A percentile compares a stretch with the other conserved stretches of the same genome.
phyloP scores from a whole-genome alignment of 2,113 vertebrate genomes.

The Nettapus auritus region DNA sequence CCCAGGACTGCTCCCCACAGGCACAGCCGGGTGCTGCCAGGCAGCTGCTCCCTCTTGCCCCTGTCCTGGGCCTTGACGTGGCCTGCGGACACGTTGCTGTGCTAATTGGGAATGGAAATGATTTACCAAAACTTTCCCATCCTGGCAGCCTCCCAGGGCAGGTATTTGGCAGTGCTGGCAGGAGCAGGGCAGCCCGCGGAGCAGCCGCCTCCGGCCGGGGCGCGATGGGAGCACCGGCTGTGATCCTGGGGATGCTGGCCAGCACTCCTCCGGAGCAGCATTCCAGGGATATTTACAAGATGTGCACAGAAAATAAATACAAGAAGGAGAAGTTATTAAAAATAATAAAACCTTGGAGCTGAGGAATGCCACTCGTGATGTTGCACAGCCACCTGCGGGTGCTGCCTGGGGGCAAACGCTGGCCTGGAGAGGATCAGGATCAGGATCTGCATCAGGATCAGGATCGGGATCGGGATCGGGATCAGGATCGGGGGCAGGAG shows the following conservation, averaged over 20 bases:
- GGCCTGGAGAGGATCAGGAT: neutral
- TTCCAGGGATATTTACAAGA: constrained; percentile 21
- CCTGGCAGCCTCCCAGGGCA: neutral
- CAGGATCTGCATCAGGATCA: neutral
- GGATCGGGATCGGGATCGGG: neutral
- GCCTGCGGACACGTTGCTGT: neutral
- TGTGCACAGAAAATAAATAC: constrained; percentile 12
- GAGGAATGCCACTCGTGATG: neutral
- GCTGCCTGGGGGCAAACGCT: fast-evolving
- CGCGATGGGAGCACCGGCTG: neutral
- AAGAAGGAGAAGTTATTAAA: neutral
- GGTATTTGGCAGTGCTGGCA: neutral
- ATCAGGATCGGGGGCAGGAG: neutral
- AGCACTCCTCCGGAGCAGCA: neutral
- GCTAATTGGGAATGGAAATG: neutral
- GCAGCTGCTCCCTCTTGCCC: neutral
- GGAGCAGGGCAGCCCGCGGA: no score
- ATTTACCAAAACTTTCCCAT: neutral
- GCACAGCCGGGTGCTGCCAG: neutral
- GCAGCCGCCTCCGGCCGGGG: no score
- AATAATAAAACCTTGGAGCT: neutral
- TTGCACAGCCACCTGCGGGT: fast-evolving
- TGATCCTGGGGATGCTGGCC: neutral
- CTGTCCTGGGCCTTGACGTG: fast-evolving
- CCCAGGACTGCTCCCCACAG: neutral